These are phyloP conservation scores for Tyrannus savana DNA, from an alignment of 2,113 vertebrate genomes.

Conservation along the genomic window DNA sequence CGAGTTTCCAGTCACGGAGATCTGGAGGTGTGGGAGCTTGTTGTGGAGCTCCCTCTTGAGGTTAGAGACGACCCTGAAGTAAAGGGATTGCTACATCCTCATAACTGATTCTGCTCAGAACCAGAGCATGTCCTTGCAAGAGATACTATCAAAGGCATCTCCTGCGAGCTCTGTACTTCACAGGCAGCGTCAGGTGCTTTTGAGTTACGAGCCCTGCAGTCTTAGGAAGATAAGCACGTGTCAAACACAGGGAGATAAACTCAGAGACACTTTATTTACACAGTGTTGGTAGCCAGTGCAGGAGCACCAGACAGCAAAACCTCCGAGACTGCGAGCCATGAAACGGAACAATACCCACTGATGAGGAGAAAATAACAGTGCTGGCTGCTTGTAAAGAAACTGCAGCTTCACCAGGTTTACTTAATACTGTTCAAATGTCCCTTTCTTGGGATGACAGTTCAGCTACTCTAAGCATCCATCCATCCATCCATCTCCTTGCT, in stretches of 20 bases:
- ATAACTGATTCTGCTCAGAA: not conserved
- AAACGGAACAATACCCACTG: not conserved
- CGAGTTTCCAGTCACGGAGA: not conserved
- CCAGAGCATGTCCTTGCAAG: not conserved
- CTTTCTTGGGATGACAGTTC: not conserved
- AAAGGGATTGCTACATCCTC: not conserved
- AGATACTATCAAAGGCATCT: not conserved
- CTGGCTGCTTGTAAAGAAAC: not conserved
- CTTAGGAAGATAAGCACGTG: not conserved
- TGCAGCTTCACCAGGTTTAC: not conserved
- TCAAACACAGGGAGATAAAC: not conserved
- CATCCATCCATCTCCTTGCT: not conserved
- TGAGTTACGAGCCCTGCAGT: not conserved
- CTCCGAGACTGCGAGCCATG: not conserved
- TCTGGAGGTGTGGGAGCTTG: not conserved
- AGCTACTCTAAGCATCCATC: not conserved
- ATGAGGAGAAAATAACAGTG: not conserved
- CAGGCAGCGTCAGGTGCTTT: not conserved
- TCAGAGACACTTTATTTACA: not conserved
- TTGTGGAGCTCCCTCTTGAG: constrained; percentile 66
- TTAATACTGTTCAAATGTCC: not conserved
- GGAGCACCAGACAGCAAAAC: not conserved
- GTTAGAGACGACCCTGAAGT: not conserved
- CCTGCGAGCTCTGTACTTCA: not conserved
- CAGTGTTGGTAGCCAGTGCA: not conserved